Evolutionary conservation across 1,140 invertebrate genomes (phyloP).

Genomic region (Meloidogyne floridensis): DNA sequence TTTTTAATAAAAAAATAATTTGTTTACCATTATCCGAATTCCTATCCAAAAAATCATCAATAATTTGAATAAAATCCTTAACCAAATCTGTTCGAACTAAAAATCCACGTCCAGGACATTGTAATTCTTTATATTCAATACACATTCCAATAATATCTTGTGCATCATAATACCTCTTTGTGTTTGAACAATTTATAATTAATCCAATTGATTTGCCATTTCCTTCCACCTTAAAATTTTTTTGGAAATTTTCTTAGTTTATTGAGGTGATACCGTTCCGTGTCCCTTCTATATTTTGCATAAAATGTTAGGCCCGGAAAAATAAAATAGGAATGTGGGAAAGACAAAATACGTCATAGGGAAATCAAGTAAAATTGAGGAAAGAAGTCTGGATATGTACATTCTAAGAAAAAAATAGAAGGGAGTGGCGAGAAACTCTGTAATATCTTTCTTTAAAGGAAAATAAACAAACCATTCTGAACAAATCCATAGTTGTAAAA

Average conservation of each 20-base stretch:
- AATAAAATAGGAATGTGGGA: too few relatives aligned
- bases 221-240: constrained; percentile 66
- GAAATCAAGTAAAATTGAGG: too few relatives aligned
- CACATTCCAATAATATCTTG: constrained; percentile 52
- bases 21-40: constrained; percentile 57
- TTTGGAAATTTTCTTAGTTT: too few relatives aligned
- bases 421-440: too few relatives aligned
- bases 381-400: too few relatives aligned
- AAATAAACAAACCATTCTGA: constrained; percentile 38
- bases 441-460: not conserved
- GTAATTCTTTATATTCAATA: constrained; percentile 69
- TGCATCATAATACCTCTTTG: constrained; percentile 72
- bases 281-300: not conserved
- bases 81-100: constrained; percentile 64
- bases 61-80: constrained; percentile 70
- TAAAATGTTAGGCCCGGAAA: not conserved
- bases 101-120: constrained; percentile 69
- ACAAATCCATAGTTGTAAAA: constrained; percentile 53
- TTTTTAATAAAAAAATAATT: constrained; percentile 1
- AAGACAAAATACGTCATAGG: too few relatives aligned
- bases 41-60: constrained; percentile 66
- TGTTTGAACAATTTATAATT: constrained; percentile 76
- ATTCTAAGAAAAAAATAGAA: too few relatives aligned
- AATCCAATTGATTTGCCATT: constrained; percentile 70
- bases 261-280: too few relatives aligned